Evolutionary conservation across 2,888 invertebrate species (phyloP).

Genomic region (Pammene aurita): DNA sequence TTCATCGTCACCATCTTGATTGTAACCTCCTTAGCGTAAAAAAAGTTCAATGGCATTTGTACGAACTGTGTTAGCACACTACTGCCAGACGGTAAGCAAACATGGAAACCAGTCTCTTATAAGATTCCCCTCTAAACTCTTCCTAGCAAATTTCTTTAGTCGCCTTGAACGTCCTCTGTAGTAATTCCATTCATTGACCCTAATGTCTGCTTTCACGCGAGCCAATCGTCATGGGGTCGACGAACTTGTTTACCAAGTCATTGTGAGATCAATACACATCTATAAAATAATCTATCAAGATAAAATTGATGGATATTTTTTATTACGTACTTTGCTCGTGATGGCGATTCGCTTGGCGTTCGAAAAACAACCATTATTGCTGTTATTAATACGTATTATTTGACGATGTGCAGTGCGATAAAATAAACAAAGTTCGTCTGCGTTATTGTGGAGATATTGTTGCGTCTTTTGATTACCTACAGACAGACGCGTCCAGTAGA

Average conservation of each 20-base stretch:
- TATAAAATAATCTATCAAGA: slow-evolving; percentile 41
- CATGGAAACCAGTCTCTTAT: slow-evolving; percentile 24
- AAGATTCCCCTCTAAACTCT: slow-evolving; percentile 27
- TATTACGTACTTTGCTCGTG: slow-evolving; percentile 25
- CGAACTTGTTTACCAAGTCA: slow-evolving; percentile 41
- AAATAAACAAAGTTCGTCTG: not conserved
- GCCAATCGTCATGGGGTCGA: slow-evolving; percentile 40
- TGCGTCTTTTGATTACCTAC: not conserved
- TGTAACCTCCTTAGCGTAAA: not conserved
- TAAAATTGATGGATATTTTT: slow-evolving; percentile 36
- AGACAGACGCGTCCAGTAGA: slow-evolving; percentile 7
- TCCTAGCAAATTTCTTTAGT: slow-evolving; percentile 34
- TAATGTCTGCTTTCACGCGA: slow-evolving; percentile 42
- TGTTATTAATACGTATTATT: slow-evolving; percentile 19
- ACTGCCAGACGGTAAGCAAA: slow-evolving; percentile 36
- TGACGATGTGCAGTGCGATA: slow-evolving; percentile 5
- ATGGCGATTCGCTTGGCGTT: slow-evolving; percentile 21
- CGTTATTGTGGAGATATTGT: not conserved
- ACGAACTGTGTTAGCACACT: slow-evolving; percentile 24
- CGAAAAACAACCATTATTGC: slow-evolving; percentile 25
- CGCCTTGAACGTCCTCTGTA: slow-evolving; percentile 39
- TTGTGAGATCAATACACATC: slow-evolving; percentile 40
- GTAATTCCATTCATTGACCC: slow-evolving; percentile 42
- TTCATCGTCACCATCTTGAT: not conserved
- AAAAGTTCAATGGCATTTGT: slow-evolving; percentile 13